Evolutionary conservation across 2,113 vertebrate species (phyloP).

Genomic region (Otus sunia): DNA sequence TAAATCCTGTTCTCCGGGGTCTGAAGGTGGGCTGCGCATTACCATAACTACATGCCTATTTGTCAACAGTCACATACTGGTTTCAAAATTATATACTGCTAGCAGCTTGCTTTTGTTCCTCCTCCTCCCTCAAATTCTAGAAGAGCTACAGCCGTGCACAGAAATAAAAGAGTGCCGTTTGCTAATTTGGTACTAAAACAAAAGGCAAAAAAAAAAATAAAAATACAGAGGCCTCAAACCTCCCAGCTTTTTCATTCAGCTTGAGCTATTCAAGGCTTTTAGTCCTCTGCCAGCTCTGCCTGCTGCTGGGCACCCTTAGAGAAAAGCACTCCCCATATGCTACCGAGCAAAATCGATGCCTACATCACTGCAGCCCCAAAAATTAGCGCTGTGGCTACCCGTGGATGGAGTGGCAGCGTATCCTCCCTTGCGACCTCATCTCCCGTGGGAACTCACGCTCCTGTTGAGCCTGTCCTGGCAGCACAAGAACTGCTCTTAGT

Average conservation of each 20-base stretch:
- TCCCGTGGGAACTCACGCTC: accelerated
- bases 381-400: accelerated
- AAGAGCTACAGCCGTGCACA: neutral
- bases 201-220: neutral
- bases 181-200: neutral
- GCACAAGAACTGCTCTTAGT: neutral
- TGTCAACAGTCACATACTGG: neutral
- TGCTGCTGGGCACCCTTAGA: neutral
- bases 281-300: neutral
- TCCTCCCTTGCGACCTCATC: neutral
- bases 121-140: neutral
- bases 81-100: neutral
- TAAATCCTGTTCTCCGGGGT: neutral
- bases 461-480: neutral
- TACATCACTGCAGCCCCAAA: accelerated
- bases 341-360: neutral
- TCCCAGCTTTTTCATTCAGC: neutral
- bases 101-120: neutral
- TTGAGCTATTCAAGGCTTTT: neutral
- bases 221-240: neutral
- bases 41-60: neutral
- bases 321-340: neutral
- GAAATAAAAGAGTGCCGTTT: neutral
- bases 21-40: neutral
- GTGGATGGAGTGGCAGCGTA: accelerated